A percentile compares a stretch with the other conserved stretches of the same genome.
Conservation (phyloP, 2,113 vertebrate genomes). For the Sinocyclocheilus rhinocerous region DNA sequence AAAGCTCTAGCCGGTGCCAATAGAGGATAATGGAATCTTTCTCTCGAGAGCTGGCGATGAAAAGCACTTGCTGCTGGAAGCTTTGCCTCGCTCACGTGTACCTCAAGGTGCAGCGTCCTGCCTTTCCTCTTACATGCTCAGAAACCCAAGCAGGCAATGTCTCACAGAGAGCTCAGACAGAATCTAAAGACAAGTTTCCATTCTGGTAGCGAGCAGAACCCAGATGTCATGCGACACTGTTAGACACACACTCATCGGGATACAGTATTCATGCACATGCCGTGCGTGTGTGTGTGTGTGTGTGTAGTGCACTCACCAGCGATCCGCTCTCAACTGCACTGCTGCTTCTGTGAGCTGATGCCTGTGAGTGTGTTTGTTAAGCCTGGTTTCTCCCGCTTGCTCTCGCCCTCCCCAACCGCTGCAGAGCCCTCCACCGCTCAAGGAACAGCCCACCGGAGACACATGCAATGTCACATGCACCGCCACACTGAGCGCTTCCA, state of each 20-base stretch:
- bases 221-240: no score
- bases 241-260: no score
- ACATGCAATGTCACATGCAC: conserved; percentile 23
- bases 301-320: conserved; percentile 46
- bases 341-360: conserved; percentile 36
- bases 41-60: conserved; percentile 40
- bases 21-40: conserved; percentile 40
- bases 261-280: no score
- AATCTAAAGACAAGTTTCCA: conserved; percentile 26
- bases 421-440: conserved; percentile 25
- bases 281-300: not conserved
- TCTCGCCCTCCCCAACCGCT: conserved; percentile 32
- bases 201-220: not conserved
- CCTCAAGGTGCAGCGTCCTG: conserved; percentile 59
- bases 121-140: conserved; percentile 28
- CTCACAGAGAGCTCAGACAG: conserved; percentile 17
- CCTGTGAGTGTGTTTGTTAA: conserved; percentile 19
- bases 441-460: conserved; percentile 37
- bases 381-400: conserved; percentile 26
- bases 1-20: conserved; percentile 16
- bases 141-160: not conserved
- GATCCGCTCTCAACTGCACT: conserved; percentile 31
- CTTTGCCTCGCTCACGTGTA: conserved; percentile 65
- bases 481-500: conserved; percentile 11
- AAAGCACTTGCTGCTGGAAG: conserved; percentile 51